Evolutionary conservation across 2,888 invertebrate genomes (phyloP).

Genomic region (Criorhina ranunculi): DNA sequence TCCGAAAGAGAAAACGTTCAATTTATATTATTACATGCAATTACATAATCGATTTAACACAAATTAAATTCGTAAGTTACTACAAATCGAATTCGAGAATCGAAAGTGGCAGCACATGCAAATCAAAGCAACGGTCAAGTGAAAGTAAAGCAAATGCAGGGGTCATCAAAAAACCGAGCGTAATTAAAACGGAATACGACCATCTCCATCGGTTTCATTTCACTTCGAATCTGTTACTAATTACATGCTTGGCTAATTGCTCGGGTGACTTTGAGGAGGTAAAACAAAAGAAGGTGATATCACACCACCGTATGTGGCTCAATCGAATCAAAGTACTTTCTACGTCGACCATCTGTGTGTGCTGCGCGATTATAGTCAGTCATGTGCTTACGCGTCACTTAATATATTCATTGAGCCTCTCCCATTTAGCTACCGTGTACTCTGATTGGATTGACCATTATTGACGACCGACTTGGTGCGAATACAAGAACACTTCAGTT

Average conservation of each 20-base stretch:
- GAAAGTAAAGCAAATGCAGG: slow-evolving; percentile 56
- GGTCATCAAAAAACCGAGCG: slow-evolving; percentile 36
- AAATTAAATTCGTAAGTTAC: not conserved
- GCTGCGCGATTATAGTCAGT: slow-evolving; percentile 32
- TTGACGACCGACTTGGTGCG: slow-evolving; percentile 20
- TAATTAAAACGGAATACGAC: slow-evolving; percentile 11
- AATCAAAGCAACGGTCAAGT: slow-evolving; percentile 27
- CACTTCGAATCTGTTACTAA: slow-evolving; percentile 57
- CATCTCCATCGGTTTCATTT: slow-evolving; percentile 53
- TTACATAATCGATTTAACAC: not conserved
- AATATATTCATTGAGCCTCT: slow-evolving; percentile 52
- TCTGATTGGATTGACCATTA: slow-evolving; percentile 20
- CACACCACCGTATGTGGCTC: slow-evolving; percentile 45
- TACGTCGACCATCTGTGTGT: slow-evolving; percentile 43
- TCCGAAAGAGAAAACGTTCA: not conserved
- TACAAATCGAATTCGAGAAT: not conserved
- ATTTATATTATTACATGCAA: not conserved
- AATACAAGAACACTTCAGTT: slow-evolving; percentile 39
- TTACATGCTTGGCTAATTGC: slow-evolving; percentile 67
- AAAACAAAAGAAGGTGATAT: slow-evolving; percentile 68
- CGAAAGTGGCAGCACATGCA: slow-evolving; percentile 29
- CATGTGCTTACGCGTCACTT: slow-evolving; percentile 36
- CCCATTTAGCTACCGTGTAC: slow-evolving; percentile 33
- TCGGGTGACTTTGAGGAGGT: slow-evolving; percentile 55
- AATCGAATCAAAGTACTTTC: slow-evolving; percentile 64